phyloP scores from a whole-genome alignment of 2,113 vertebrate genomes.

The Erythrocebus patas region DNA sequence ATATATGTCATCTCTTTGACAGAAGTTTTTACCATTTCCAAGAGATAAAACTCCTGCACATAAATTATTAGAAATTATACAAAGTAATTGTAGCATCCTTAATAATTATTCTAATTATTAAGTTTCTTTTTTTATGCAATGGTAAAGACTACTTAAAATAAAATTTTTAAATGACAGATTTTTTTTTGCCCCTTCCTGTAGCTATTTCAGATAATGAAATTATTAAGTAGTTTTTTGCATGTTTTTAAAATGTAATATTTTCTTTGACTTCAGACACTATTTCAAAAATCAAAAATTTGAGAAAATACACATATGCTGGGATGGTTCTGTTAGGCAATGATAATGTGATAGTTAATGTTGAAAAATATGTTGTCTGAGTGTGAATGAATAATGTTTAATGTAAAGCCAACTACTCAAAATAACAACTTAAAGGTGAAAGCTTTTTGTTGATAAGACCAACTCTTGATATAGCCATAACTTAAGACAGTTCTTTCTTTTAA shows the following conservation, averaged over 20 bases:
- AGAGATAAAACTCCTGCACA: background rate
- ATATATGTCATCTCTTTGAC: background rate
- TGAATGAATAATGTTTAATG: background rate
- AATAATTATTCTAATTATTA: background rate
- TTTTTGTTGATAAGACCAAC: background rate
- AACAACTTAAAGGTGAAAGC: background rate
- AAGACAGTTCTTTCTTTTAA: background rate
- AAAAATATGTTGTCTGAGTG: background rate
- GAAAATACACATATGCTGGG: background rate
- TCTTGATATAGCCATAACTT: background rate
- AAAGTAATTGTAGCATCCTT: background rate
- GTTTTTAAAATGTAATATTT: slow-evolving; percentile 72
- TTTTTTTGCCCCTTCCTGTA: slow-evolving; percentile 58
- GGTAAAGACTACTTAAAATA: background rate
- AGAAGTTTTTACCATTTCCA: background rate
- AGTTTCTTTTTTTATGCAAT: background rate
- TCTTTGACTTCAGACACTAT: slow-evolving; percentile 22
- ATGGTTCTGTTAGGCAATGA: background rate
- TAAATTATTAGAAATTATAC: background rate
- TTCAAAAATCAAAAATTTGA: slow-evolving; percentile 57
- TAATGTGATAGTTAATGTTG: background rate
- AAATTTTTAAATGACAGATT: background rate
- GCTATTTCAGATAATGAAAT: slow-evolving; percentile 71
- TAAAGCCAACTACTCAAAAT: background rate
- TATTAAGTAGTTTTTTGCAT: slow-evolving; percentile 60